These are phyloP conservation scores for Heliopora coerulea DNA, from an alignment of 92 coral and sea anemone genomes.

Conservation along the genomic window DNA sequence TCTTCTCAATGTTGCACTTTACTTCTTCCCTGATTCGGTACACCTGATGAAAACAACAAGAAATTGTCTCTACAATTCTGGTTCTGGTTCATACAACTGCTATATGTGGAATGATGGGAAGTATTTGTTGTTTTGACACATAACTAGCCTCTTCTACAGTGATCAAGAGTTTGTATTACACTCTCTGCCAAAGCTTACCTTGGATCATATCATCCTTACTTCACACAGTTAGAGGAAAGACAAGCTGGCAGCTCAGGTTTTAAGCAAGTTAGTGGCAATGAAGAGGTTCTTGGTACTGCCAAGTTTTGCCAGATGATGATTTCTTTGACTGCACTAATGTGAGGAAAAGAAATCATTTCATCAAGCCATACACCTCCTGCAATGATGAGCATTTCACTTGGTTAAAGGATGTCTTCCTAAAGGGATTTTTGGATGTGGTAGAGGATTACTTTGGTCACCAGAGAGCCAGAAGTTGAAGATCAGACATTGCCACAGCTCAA, in stretches of 20 bases:
- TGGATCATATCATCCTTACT: constrained; percentile 34
- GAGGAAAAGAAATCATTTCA: constrained; percentile 59
- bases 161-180: constrained; percentile 25
- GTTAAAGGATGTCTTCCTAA: constrained; percentile 16
- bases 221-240: constrained; percentile 25
- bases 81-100: constrained; percentile 21
- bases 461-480: constrained; percentile 14
- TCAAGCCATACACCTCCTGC: constrained; percentile 63
- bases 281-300: constrained; percentile 56
- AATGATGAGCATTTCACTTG: constrained; percentile 58
- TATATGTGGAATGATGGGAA: constrained; percentile 44
- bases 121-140: constrained; percentile 18
- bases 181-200: constrained; percentile 17
- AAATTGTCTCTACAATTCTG: constrained; percentile 30
- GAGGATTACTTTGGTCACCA: constrained; percentile 31
- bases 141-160: constrained; percentile 24
- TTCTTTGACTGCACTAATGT: constrained; percentile 67
- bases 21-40: constrained; percentile 26
- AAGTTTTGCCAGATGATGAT: constrained; percentile 55
- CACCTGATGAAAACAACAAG: constrained; percentile 31
- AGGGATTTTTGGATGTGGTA: not conserved
- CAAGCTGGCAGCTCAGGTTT: constrained; percentile 29
- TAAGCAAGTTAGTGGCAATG: constrained; percentile 15
- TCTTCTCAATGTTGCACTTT: constrained; percentile 19
- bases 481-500: constrained; percentile 30